Evolutionary conservation across 2,888 invertebrate species (phyloP), one percentile per base, ranked within the genome.

Genomic region (Acrobasis suavella): DNA sequence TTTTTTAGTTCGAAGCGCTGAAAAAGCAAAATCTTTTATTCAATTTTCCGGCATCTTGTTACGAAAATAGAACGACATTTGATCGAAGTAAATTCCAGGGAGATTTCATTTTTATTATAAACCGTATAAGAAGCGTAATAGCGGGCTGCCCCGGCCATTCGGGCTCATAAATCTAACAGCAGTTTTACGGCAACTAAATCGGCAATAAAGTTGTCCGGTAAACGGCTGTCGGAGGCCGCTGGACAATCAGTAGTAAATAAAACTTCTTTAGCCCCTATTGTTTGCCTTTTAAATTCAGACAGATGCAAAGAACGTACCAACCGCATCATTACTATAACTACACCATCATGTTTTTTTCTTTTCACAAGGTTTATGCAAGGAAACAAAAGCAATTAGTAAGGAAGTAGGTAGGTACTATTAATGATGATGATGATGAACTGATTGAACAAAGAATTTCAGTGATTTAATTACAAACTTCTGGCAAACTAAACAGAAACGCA

Each of bases 141-240:
- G 42, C 22, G 15, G 17, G 39, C 52, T 39, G 55, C 22, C 56
- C 42, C 42, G 56, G 22, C 56, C 42, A 56, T 22, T 12, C 16
- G 56, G 22, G 42, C 17, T 73, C 76, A 74, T 82, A 86, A 86
- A 85, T 80, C 77, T 75, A 76, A 72, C 67, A 64, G 65, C 69
- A 72, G 72, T 70, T 83, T 83, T 78, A 82, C 76, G 71, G 77
- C 75, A 80, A 81, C 74, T 77, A 74, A 72, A 78, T 79, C 72
- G 72, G 72, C 75, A 75, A 77, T 84, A 82, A 86, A 86, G 72
- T 77, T 78, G 79, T 80, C 74, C 73, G 63, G 68, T 71, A 73
- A 77, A 76, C 72, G 73, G 69, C 68, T 65, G 68, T 67, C 72
- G 65, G 72, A 67, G 69, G 69, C 67, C 68, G 60, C 67, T 70